phyloP scores from a whole-genome alignment of 2,797 vertebrate species.

The Darevskia mixta region DNA sequence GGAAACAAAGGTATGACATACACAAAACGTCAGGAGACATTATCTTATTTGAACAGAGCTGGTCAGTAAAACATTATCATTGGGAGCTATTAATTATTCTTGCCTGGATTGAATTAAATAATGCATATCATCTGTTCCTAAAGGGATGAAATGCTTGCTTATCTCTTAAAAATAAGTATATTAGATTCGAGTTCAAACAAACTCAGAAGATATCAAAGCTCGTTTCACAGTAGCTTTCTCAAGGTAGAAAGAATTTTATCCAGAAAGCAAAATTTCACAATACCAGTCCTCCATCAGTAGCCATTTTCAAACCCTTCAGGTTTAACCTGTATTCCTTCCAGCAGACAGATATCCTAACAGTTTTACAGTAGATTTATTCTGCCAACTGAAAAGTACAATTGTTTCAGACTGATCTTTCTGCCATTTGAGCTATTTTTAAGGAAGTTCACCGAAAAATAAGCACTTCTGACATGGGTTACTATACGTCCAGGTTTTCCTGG shows the following conservation, averaged over 20 bases:
- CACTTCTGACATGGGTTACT: no score
- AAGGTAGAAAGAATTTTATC: not conserved
- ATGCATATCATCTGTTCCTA: not conserved
- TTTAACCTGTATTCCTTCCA: constrained; percentile 1
- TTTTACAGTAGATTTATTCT: no score
- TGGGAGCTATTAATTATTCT: not conserved
- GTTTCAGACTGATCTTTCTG: no score
- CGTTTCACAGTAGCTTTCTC: not conserved
- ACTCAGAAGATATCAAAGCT: not conserved
- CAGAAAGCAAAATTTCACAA: not conserved
- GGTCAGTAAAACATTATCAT: not conserved
- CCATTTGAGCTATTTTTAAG: no score
- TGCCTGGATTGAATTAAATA: not conserved
- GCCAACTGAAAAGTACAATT: no score
- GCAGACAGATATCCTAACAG: not conserved
- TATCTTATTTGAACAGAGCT: not conserved
- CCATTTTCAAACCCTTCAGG: no score
- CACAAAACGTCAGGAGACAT: no score
- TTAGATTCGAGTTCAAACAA: not conserved
- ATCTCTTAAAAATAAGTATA: constrained; percentile 1
- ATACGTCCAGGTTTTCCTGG: no score
- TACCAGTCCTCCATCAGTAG: not conserved
- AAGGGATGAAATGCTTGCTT: not conserved
- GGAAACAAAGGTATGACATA: no score
- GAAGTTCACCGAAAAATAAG: no score